Base-by-base conservation (phyloP, 2,888 invertebrate genomes). In the Agrilus biguttatus region DNA sequence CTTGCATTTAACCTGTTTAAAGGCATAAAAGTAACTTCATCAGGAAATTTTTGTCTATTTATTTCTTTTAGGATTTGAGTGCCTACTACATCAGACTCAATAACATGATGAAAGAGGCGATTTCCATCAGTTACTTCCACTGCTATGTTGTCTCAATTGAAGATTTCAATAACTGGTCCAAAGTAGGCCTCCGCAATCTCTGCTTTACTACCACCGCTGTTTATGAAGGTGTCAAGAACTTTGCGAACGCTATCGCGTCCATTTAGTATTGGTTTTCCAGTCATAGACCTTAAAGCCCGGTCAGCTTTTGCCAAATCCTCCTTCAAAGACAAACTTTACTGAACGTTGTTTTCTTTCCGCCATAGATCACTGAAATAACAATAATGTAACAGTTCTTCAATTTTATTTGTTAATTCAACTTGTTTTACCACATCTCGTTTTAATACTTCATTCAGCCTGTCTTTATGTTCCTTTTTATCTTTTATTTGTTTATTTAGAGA, bases 21-120 rank as follows among this genome's bases (percentile, higher is more conserved):
- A 0, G 98, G 98, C 91, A 97, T 96, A 63, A 99, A 98, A 0
- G 96, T 98, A 1, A 96, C 95, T 71, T 98, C 98, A 0, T 98
- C 98, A 0, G 96, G 96, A 43, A 97, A 70, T 55, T 87, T 87
- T 57, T 93, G 86, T 46, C 88, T 75, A 65, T 99, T 99, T 87
- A 99, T 96, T 70, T 97, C 96, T 65, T 95, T 91, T 37, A 99
- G 68, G 51, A 99, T 93, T 63, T 90, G 88, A 0, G 97, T 96
- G 8, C 97, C 97, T 39, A 96, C 90, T 51, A 85, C 84, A 62
- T 99, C 98, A 0, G 91, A 91, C 60, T n/a, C n/a, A n/a, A n/a
- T n/a, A n/a, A n/a, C n/a, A n/a, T n/a, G n/a, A n/a, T n/a, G n/a
- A n/a, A n/a, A 98, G 34, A 99, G 70, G 51, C 96, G 80, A 67